Evolutionary conservation across 2,113 vertebrate genomes (phyloP).

Genomic region (Pterophyllum scalare): DNA sequence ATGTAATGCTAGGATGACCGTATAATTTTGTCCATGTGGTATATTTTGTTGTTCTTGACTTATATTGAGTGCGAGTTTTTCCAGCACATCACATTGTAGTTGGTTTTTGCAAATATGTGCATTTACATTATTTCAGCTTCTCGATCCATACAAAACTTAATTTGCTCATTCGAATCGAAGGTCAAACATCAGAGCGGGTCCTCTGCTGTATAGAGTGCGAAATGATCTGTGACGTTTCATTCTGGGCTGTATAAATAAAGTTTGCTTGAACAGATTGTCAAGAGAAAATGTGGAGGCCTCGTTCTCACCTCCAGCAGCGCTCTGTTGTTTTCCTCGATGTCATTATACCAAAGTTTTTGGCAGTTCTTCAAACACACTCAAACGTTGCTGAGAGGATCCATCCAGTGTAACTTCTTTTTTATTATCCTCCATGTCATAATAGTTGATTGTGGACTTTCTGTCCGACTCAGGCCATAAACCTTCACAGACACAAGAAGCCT

Average conservation of each 20-base stretch:
- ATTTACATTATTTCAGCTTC: background rate
- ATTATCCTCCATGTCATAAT: slow-evolving; percentile 41
- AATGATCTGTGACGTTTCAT: background rate
- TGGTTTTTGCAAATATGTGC: background rate
- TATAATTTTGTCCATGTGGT: background rate
- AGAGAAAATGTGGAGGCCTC: background rate
- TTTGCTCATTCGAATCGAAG: background rate
- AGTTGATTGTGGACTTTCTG: slow-evolving; percentile 57
- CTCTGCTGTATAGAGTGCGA: background rate
- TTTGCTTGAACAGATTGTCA: slow-evolving; percentile 6
- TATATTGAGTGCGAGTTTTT: background rate
- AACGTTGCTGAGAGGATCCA: slow-evolving; percentile 36
- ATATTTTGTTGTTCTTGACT: background rate
- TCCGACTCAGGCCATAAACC: slow-evolving; percentile 58
- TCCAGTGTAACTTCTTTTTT: slow-evolving; percentile 22
- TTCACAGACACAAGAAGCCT: slow-evolving; percentile 54
- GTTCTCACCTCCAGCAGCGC: slow-evolving; percentile 10
- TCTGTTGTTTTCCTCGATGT: slow-evolving; percentile 9
- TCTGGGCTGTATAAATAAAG: slow-evolving; percentile 19
- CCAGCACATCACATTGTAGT: background rate
- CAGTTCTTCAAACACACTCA: slow-evolving; percentile 46
- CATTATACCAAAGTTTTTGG: slow-evolving; percentile 42
- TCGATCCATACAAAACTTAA: background rate
- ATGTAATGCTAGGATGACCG: background rate
- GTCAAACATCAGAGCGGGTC: background rate